Evolutionary conservation across 2,113 vertebrate species (phyloP).

Genomic region (Stegostoma tigrinum): DNA sequence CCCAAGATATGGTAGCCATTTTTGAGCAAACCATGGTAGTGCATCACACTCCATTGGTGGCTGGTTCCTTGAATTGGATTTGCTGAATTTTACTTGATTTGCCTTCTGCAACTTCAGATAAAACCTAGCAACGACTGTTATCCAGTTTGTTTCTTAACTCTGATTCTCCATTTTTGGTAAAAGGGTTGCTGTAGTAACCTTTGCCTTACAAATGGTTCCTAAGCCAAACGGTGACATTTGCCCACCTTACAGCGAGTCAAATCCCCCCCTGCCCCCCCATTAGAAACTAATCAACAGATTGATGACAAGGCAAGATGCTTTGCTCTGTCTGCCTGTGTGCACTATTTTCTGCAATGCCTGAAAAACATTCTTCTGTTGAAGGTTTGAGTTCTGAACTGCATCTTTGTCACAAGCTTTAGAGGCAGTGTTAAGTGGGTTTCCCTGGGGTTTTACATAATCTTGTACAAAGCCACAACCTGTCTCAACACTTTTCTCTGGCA

Average conservation of each 20-base stretch:
- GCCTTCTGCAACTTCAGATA: neutral
- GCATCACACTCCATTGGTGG: neutral
- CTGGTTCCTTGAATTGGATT: neutral
- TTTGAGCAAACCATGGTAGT: no score
- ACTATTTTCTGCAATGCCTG: neutral
- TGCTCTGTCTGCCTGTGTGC: neutral
- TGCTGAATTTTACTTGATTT: neutral
- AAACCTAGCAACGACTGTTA: neutral
- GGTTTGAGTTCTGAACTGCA: neutral
- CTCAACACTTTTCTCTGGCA: neutral
- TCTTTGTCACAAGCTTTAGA: neutral
- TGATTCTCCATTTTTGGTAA: neutral
- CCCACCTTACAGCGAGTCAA: neutral
- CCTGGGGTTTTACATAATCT: neutral
- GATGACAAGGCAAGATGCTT: neutral
- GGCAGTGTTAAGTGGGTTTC: neutral
- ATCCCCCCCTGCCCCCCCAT: no score
- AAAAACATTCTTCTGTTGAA: neutral
- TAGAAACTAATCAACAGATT: neutral
- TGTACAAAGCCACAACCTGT: conserved; percentile 8
- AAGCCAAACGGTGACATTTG: neutral
- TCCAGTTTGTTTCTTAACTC: neutral
- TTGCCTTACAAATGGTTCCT: neutral
- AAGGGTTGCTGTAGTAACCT: neutral
- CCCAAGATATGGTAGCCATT: neutral